A percentile compares a stretch with the other conserved stretches of the same genome.
Conservation (phyloP, 2,888 invertebrate genomes). For the Netelia melanura region DNA sequence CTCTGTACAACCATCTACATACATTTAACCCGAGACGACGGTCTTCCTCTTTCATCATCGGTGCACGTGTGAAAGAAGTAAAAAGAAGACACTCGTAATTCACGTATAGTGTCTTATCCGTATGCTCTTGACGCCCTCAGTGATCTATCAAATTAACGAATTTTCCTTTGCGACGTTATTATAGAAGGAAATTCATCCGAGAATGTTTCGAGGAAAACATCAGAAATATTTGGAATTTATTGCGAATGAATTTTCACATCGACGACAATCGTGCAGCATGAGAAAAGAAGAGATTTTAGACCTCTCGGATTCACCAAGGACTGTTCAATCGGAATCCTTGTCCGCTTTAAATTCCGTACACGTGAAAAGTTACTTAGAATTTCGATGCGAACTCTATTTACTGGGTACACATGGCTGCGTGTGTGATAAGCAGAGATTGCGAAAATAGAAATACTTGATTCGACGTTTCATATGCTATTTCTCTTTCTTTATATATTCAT, state of each 20-base stretch:
- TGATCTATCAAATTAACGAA: too few relatives aligned
- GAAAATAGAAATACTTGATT: too few relatives aligned
- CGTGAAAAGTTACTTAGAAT: not conserved
- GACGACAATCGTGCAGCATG: not conserved
- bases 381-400: not conserved
- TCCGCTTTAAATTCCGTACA: not conserved
- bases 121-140: too few relatives aligned
- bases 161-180: too few relatives aligned
- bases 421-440: too few relatives aligned
- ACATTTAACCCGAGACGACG: conserved; percentile 29
- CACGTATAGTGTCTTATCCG: too few relatives aligned
- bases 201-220: too few relatives aligned
- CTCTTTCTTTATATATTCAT: too few relatives aligned
- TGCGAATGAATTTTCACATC: not conserved
- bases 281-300: not conserved
- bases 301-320: not conserved
- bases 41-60: conserved; percentile 3
- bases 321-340: not conserved
- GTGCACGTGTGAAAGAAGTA: not conserved
- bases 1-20: not conserved
- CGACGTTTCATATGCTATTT: too few relatives aligned
- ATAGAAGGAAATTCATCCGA: too few relatives aligned
- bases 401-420: too few relatives aligned
- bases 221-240: not conserved
- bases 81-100: not conserved